Evolutionary conservation across 2,797 vertebrate species (phyloP).

Genomic region (Enteromius trimaculatus): DNA sequence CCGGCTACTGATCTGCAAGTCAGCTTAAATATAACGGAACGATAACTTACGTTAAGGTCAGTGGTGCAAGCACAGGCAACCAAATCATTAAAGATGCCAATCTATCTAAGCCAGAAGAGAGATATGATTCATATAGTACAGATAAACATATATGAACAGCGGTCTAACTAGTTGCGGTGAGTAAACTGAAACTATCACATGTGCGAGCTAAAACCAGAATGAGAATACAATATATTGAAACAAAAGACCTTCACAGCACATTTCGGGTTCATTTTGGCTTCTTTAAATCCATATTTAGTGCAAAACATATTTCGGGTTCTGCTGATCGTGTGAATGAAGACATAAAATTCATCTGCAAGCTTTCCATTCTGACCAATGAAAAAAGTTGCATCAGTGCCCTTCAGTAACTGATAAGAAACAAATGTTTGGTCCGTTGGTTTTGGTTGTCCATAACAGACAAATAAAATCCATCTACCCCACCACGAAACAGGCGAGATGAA

Average conservation of each 20-base stretch:
- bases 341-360: constrained; percentile 37
- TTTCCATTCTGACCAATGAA: constrained; percentile 57
- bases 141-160: constrained; percentile 16
- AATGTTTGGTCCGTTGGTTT: constrained; percentile 56
- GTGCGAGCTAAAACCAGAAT: constrained; percentile 47
- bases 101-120: constrained; percentile 48
- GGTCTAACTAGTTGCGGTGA: constrained; percentile 21
- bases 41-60: constrained; percentile 81
- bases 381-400: constrained; percentile 63
- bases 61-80: constrained; percentile 83
- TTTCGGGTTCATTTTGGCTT: constrained; percentile 58
- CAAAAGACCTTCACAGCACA: constrained; percentile 53
- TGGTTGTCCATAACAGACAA: constrained; percentile 58
- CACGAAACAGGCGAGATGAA: constrained; percentile 50
- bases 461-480: constrained; percentile 49
- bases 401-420: constrained; percentile 53
- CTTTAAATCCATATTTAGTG: constrained; percentile 61
- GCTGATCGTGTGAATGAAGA: constrained; percentile 42
- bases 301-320: constrained; percentile 59
- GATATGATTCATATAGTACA: constrained; percentile 30
- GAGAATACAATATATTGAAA: constrained; percentile 30
- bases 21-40: constrained; percentile 65
- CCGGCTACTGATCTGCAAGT: constrained; percentile 53
- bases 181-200: constrained; percentile 43
- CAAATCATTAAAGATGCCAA: constrained; percentile 64